Percentiles rank a stretch among this genome's conserved stretches.
Evolutionary conservation across 2,113 vertebrate genomes (phyloP).

Genomic region (Addax nasomaculatus): DNA sequence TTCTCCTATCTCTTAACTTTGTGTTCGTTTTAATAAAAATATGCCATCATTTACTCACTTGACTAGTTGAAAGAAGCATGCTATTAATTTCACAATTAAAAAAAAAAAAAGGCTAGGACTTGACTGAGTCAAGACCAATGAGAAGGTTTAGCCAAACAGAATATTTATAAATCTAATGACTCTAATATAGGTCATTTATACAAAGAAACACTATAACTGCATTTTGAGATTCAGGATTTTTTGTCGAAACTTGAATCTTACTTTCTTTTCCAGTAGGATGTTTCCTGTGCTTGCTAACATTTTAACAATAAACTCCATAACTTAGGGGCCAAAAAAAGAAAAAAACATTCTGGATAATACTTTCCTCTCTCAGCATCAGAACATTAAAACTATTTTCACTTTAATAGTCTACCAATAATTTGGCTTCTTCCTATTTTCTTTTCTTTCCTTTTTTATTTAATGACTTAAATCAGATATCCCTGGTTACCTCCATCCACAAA

Average conservation of each 20-base stretch:
- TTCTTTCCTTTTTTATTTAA: not conserved
- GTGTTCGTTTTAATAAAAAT: slow-evolving; percentile 14
- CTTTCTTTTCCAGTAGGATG: not conserved
- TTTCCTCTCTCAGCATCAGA: not conserved
- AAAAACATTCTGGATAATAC: not conserved
- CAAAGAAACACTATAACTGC: not conserved
- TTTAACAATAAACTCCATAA: not conserved
- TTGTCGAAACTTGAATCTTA: not conserved
- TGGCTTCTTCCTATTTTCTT: not conserved
- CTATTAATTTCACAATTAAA: not conserved
- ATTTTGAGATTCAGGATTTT: not conserved
- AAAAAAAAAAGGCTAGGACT: not conserved
- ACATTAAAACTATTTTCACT: not conserved
- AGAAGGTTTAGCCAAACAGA: not conserved
- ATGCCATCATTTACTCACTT: not conserved
- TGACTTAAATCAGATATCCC: not conserved
- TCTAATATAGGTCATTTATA: not conserved
- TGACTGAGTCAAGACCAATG: not conserved
- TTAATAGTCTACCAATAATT: not conserved
- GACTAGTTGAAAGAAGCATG: not conserved
- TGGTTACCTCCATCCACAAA: not conserved
- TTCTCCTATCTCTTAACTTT: not conserved
- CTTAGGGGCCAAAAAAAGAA: not conserved
- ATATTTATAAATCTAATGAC: not conserved
- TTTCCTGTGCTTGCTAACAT: not conserved